A percentile compares a stretch with the other conserved stretches of the same genome.
These are phyloP conservation scores for Acanthococcus lagerstroemiae DNA, from an alignment of 2,888 invertebrate genomes.

Conservation along the genomic window DNA sequence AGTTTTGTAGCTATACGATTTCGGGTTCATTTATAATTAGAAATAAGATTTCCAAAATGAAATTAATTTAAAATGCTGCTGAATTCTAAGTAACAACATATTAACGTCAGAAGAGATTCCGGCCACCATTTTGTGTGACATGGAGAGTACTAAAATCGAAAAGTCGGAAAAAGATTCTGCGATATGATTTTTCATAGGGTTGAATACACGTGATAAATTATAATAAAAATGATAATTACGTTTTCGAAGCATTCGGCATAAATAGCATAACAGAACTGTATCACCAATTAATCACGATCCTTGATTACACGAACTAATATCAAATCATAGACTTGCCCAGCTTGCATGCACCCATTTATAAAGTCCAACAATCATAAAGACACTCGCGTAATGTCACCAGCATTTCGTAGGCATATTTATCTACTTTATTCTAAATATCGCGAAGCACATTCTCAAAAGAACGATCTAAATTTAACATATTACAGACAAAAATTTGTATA, in stretches of 20 bases:
- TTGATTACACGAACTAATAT: constrained; percentile 25
- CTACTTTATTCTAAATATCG: constrained; percentile 4
- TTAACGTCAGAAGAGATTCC: constrained; percentile 32
- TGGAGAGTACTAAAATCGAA: constrained; percentile 42
- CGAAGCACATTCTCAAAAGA: constrained; percentile 20
- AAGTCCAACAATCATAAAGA: neutral
- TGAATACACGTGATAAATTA: neutral
- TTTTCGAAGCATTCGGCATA: neutral
- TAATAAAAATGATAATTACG: neutral
- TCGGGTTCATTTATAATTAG: no score
- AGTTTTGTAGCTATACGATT: no score
- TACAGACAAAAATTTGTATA: constrained; percentile 36
- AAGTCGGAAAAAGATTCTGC: neutral
- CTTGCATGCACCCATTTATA: constrained; percentile 47
- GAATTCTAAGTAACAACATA: constrained; percentile 8
- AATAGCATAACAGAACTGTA: neutral
- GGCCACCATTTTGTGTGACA: constrained; percentile 46
- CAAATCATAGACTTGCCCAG: constrained; percentile 51
- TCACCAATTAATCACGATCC: constrained; percentile 17
- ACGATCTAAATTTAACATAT: constrained; percentile 22
- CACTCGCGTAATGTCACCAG: constrained; percentile 6
- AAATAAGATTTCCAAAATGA: no score
- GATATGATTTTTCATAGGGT: no score
- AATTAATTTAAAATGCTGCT: no score
- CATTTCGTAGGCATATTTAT: constrained; percentile 51